These are phyloP conservation scores for Crepidodera aurea DNA, from an alignment of 2,888 invertebrate genomes.

Conservation along the genomic window DNA sequence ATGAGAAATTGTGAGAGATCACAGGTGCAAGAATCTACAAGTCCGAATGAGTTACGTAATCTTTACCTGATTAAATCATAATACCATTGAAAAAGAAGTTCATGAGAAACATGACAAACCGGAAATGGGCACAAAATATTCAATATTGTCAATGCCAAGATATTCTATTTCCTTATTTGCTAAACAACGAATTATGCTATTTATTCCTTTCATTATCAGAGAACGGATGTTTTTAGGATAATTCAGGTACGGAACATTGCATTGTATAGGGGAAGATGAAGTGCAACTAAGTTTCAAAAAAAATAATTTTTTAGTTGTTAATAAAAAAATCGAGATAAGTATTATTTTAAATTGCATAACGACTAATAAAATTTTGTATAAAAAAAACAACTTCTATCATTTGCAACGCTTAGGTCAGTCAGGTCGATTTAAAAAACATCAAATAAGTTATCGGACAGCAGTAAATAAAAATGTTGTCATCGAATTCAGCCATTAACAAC, in stretches of 20 bases:
- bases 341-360: slow-evolving; percentile 5
- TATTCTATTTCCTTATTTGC: slow-evolving; percentile 12
- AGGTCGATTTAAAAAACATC: slow-evolving; percentile 15
- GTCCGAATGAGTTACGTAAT: neutral
- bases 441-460: slow-evolving; percentile 15
- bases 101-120: neutral
- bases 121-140: slow-evolving; percentile 6
- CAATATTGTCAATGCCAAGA: neutral
- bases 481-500: slow-evolving; percentile 23
- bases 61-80: neutral
- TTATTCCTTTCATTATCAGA: too few species aligned
- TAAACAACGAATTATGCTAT: too few species aligned
- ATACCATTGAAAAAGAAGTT: neutral
- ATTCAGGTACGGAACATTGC: too few species aligned
- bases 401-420: slow-evolving; percentile 19
- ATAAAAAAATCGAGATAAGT: neutral
- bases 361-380: neutral
- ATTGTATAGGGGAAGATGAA: too few species aligned
- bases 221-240: too few species aligned
- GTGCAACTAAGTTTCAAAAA: too few species aligned
- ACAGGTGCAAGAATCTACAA: neutral
- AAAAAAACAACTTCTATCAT: slow-evolving; percentile 15
- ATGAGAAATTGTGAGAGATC: neutral
- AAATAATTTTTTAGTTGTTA: too few species aligned
- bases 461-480: slow-evolving; percentile 32